Evolutionary conservation across 1,140 invertebrate species (phyloP).

Genomic region (Hycleus phaleratus): DNA sequence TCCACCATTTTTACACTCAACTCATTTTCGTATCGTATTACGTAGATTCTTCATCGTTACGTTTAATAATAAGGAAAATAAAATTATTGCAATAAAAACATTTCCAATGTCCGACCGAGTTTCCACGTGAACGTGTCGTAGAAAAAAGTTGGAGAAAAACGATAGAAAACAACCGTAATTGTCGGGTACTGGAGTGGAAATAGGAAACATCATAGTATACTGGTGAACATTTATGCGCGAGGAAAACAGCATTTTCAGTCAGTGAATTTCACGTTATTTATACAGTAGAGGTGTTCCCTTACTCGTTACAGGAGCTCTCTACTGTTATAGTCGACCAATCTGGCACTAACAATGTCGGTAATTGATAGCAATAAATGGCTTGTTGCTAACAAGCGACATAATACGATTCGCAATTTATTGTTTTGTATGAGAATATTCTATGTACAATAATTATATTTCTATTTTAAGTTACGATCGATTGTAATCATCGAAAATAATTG

Average conservation of each 20-base stretch:
- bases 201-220: constrained; percentile 7
- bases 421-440: background rate
- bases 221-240: constrained; percentile 8
- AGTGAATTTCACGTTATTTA: constrained; percentile 13
- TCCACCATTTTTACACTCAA: background rate
- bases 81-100: too few species aligned
- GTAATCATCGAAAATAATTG: too few species aligned
- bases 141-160: too few species aligned
- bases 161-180: background rate
- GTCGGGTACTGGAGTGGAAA: constrained; percentile 8
- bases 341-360: constrained; percentile 24
- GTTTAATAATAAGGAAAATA: too few species aligned
- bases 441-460: too few species aligned
- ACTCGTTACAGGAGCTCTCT: constrained; percentile 16
- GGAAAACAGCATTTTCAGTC: constrained; percentile 8
- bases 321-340: constrained; percentile 11
- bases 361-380: constrained; percentile 23
- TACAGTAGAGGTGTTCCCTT: constrained; percentile 8
- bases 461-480: too few species aligned
- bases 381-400: constrained; percentile 22
- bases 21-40: too few species aligned
- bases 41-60: too few species aligned
- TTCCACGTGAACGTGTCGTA: too few species aligned
- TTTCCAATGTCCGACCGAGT: too few species aligned
- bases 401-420: constrained; percentile 17